A percentile compares a stretch with the other conserved stretches of the same genome.
These are phyloP conservation scores for Micromesistius poutassou DNA, from an alignment of 2,797 vertebrate genomes.

Conservation along the genomic window DNA sequence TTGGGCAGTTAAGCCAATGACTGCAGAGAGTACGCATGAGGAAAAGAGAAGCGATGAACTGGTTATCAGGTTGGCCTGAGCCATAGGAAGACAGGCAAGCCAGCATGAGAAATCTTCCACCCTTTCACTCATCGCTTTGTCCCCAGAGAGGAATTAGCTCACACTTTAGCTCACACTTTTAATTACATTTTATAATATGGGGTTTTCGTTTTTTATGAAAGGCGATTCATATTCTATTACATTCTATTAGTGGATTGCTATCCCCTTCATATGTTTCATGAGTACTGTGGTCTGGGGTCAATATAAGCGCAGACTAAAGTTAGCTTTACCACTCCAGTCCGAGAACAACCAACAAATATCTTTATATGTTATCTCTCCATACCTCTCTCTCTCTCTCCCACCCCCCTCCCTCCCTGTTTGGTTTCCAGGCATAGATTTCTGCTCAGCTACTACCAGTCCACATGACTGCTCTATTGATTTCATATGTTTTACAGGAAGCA, in stretches of 20 bases:
- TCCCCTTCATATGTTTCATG: constrained; percentile 37
- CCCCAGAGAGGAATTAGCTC: background rate
- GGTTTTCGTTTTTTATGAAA: background rate
- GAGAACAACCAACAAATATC: background rate
- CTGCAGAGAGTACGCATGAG: background rate
- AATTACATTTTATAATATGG: background rate
- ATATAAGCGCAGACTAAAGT: constrained; percentile 7
- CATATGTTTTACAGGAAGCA: constrained; percentile 36
- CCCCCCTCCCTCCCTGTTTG: constrained; percentile 25
- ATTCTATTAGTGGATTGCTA: constrained; percentile 17
- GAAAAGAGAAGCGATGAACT: background rate
- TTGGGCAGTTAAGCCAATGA: background rate
- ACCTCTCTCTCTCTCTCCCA: background rate
- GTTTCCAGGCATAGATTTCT: constrained; percentile 59
- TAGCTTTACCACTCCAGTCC: background rate
- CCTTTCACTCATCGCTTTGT: background rate
- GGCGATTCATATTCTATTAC: background rate
- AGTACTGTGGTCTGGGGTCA: constrained; percentile 25
- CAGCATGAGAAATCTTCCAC: background rate
- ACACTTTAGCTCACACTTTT: background rate
- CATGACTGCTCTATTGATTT: constrained; percentile 49
- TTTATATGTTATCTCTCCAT: background rate
- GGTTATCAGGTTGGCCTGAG: background rate
- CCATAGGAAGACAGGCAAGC: too few species aligned
- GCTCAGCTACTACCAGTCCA: constrained; percentile 44